These are phyloP conservation scores for Sphyrna mokarran DNA, from an alignment of 2,113 vertebrate species.

Conservation along the genomic window DNA sequence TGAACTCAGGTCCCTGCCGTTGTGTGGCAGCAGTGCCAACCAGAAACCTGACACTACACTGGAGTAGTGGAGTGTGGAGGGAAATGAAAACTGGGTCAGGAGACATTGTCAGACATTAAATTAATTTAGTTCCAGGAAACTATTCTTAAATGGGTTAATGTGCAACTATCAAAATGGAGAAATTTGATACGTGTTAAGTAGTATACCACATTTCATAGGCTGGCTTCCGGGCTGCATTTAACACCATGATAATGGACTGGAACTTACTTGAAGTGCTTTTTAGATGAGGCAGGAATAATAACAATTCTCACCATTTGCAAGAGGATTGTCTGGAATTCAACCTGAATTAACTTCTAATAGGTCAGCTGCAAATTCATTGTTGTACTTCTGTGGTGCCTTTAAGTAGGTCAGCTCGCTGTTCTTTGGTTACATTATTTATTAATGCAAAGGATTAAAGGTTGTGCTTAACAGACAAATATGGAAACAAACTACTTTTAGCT, in stretches of 20 bases:
- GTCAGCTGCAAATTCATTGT: neutral
- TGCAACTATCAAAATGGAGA: neutral
- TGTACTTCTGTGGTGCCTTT: no score
- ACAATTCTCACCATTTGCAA: neutral
- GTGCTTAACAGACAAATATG: no score
- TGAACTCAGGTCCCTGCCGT: no score
- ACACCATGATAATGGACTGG: no score
- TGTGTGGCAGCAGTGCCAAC: no score
- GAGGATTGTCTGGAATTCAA: neutral
- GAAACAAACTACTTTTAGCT: no score
- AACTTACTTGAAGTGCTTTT: neutral
- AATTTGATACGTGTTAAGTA: neutral
- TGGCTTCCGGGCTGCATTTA: neutral
- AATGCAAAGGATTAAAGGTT: no score
- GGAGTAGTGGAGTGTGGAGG: no score
- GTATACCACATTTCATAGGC: neutral
- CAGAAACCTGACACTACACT: neutral
- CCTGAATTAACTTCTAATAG: neutral
- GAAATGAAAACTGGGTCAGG: neutral
- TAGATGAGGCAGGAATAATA: neutral
- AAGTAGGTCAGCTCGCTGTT: no score
- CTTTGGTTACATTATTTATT: no score
- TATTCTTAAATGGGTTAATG: neutral
- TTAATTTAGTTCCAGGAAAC: neutral
- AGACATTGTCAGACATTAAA: neutral